phyloP scores from a whole-genome alignment of 2,113 vertebrate species.

The Oceanites oceanicus region DNA sequence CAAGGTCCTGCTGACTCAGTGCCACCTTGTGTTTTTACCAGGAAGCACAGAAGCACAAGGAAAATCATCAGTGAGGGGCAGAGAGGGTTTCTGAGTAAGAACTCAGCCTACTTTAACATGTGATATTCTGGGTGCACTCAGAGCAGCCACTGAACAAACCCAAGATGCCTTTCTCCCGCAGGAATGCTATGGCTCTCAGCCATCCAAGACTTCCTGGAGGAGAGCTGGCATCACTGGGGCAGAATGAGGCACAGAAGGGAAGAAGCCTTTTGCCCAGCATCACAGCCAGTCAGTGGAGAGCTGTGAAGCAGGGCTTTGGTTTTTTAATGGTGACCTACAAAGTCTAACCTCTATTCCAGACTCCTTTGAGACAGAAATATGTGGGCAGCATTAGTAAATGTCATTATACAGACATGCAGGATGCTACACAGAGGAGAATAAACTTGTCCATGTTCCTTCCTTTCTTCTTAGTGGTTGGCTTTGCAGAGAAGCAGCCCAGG shows the following conservation, averaged over 20 bases:
- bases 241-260: not conserved
- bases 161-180: not conserved
- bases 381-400: constrained; percentile 11
- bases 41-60: constrained; percentile 34
- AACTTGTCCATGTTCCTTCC: not conserved
- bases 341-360: not conserved
- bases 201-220: not conserved
- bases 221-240: not conserved
- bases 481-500: not conserved
- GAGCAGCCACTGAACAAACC: not conserved
- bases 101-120: not conserved
- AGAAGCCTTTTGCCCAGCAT: not conserved
- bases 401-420: not conserved
- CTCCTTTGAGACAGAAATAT: not conserved
- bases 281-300: not conserved
- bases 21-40: constrained; percentile 51
- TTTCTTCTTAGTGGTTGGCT: not conserved
- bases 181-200: not conserved
- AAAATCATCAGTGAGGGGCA: not conserved
- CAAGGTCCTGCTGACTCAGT: constrained; percentile 52
- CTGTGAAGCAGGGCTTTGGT: not conserved
- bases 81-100: not conserved
- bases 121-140: not conserved
- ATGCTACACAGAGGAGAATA: not conserved
- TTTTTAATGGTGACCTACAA: not conserved